A percentile compares a stretch with the other conserved stretches of the same genome.
Evolutionary conservation across 2,888 invertebrate genomes (phyloP).

Genomic region (Heliconius erato): DNA sequence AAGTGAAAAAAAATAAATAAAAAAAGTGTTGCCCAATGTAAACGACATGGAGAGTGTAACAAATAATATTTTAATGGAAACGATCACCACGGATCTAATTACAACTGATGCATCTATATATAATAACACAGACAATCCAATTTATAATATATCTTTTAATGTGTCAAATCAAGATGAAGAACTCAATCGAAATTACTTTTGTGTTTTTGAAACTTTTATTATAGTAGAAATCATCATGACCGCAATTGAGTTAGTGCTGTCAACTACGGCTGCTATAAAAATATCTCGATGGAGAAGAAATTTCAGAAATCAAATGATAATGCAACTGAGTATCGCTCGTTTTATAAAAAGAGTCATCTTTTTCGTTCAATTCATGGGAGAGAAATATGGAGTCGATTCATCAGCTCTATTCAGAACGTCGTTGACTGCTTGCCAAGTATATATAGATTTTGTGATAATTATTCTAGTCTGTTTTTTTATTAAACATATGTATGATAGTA

Average conservation of each 20-base stretch:
- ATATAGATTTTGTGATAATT: conserved; percentile 76
- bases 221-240: conserved; percentile 76
- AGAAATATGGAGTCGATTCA: conserved; percentile 53
- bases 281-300: conserved; percentile 76
- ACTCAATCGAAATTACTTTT: conserved; percentile 31
- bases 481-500: conserved; percentile 79
- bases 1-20: conserved; percentile 8
- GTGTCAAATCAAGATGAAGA: conserved; percentile 45
- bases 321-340: conserved; percentile 75
- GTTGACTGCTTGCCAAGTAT: conserved; percentile 65
- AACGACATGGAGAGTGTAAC: conserved; percentile 62
- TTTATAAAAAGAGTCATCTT: conserved; percentile 72
- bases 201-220: conserved; percentile 68
- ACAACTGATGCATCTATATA: conserved; percentile 33
- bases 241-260: conserved; percentile 70
- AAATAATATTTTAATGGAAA: conserved; percentile 48
- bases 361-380: conserved; percentile 63
- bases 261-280: conserved; percentile 70
- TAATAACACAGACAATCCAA: conserved; percentile 21
- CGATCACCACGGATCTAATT: conserved; percentile 46
- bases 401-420: conserved; percentile 50
- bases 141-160: conserved; percentile 26
- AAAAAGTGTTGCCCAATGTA: conserved; percentile 54
- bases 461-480: conserved; percentile 76
- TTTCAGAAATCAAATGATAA: conserved; percentile 80